Evolutionary conservation across 2,113 vertebrate genomes (phyloP).

Genomic region (Ia io): DNA sequence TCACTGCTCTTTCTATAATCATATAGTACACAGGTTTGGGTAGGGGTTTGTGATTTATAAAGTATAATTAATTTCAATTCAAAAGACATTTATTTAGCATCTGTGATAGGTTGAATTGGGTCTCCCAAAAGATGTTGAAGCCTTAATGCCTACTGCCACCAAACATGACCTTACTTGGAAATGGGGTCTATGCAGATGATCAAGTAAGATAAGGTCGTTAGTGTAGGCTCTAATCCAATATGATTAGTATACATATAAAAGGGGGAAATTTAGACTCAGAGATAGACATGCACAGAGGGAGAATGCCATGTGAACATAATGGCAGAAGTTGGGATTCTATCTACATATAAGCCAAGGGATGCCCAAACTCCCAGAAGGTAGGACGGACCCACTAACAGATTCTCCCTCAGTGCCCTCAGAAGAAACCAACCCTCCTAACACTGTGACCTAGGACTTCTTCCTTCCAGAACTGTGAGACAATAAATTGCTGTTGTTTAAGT

Average conservation of each 20-base stretch:
- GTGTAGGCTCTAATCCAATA: background rate
- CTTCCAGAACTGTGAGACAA: background rate
- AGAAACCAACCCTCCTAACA: background rate
- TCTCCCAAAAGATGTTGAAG: background rate
- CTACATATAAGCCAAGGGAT: background rate
- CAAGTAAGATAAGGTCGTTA: background rate
- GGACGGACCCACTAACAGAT: background rate
- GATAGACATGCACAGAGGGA: background rate
- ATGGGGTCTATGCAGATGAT: background rate
- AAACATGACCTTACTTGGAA: background rate
- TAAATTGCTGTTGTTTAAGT: background rate
- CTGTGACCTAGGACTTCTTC: background rate
- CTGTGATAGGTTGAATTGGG: background rate
- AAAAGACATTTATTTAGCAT: background rate
- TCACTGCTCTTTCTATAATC: background rate
- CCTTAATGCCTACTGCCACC: background rate
- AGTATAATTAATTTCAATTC: background rate
- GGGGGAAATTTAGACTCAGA: background rate
- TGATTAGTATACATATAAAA: background rate
- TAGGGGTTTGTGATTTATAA: background rate
- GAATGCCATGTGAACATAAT: background rate
- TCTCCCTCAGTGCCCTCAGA: background rate
- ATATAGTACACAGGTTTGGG: background rate
- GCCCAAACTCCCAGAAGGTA: background rate
- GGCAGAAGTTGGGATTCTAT: background rate